Conservation (phyloP, 2,888 invertebrate genomes). For the Coleophora deauratella region DNA sequence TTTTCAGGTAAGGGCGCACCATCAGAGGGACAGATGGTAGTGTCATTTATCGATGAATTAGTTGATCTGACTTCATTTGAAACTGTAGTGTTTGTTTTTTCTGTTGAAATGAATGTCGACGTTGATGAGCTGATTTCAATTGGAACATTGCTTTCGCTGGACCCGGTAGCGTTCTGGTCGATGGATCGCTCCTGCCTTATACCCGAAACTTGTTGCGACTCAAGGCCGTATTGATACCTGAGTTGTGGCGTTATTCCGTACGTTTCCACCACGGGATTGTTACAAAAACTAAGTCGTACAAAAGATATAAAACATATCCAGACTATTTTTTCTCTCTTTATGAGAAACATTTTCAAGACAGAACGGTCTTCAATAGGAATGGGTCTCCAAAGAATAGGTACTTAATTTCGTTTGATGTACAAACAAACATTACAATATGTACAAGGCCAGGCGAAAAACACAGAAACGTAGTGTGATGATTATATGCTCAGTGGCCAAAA, state of each 20-base stretch:
- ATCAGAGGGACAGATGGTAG: constrained; percentile 78
- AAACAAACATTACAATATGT: no score
- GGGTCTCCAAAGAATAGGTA: no score
- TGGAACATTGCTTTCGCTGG: constrained; percentile 39
- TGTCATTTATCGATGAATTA: constrained; percentile 47
- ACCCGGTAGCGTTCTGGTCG: constrained; percentile 32
- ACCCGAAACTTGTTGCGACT: no score
- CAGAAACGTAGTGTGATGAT: no score
- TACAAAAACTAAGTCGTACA: background rate
- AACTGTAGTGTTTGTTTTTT: constrained; percentile 32
- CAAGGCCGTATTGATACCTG: no score
- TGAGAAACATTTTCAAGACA: constrained; percentile 4
- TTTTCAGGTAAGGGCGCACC: constrained; percentile 89
- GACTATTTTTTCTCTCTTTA: constrained; percentile 21
- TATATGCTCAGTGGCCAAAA: no score
- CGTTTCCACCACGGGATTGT: no score
- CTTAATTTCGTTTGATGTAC: no score
- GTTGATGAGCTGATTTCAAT: constrained; percentile 21
- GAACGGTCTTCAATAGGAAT: no score
- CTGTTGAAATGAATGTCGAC: constrained; percentile 31
- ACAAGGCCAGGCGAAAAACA: no score
- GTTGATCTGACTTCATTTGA: constrained; percentile 47
- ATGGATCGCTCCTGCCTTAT: constrained; percentile 47
- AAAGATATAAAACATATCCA: constrained; percentile 24
- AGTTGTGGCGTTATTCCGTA: no score